Base-by-base conservation (phyloP, 2,888 invertebrate species). In the Esperia sulphurella region DNA sequence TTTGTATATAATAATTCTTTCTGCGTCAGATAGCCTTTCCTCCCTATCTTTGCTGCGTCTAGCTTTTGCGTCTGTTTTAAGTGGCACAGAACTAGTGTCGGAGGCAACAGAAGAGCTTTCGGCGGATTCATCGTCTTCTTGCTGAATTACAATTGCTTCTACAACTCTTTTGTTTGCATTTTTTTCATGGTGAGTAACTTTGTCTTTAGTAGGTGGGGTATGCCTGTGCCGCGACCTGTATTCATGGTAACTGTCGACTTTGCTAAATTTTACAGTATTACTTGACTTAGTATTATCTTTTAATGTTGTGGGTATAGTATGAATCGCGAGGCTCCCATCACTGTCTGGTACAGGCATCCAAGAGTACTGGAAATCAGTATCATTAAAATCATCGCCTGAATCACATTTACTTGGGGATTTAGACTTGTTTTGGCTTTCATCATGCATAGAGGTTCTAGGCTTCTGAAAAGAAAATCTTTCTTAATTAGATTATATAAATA, bases 341-440 rank as follows among this genome's bases (percentile, higher is more conserved):
- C 78, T 66, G n/a, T 88, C 88, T 0, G 88, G 89, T 0, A 87
- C 83, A 5, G 88, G 88, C 83, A 88, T 81, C 88, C 88, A 89
- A 8, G 88, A 85, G 53, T 88, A 89, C 55, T 84, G 75, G 41
- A 80, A 75, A 51, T 83, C 77, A 47, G 64, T 67, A 14, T 51
- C 58, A 21, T 68, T 63, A 40, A 68, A 68, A 45, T 71, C 64
- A 14, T 65, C 57, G 6, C 59, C 58, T 7, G 51, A 33, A 37
- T 61, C 59, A 6, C 29, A 50, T 50, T 57, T 66, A 1, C 53
- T 37, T 38, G 79, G 76, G 8, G 78, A 74, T 53, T 65, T 71
- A 1, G 76, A 68, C 50, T 61, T 67, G 39, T 52, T 68, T 43
- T 48, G 51, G 8, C 41, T 49, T 35, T 35, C n/a, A n/a, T 35